Percentiles rank a stretch among this genome's conserved stretches.
Conservation (phyloP, 2,888 invertebrate genomes). For the Herminia tarsipennalis region DNA sequence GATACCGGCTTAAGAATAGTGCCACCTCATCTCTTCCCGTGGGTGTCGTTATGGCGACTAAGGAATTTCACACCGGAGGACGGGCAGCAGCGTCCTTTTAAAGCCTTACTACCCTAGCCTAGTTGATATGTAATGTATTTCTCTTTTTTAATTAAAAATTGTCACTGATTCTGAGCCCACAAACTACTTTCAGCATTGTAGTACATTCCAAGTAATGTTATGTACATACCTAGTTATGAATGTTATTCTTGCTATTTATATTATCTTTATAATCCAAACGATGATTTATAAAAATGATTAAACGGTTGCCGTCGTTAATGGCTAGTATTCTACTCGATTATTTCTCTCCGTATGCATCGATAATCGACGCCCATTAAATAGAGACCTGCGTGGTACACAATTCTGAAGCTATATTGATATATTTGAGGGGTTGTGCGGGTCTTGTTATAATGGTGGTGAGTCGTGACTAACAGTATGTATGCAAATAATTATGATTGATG, state of each 20-base stretch:
- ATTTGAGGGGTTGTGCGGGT: slow-evolving; percentile 33
- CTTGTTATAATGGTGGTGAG: slow-evolving; percentile 41
- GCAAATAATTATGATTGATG: slow-evolving; percentile 75
- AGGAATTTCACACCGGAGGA: too few species aligned
- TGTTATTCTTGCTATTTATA: too few species aligned
- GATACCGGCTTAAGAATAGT: too few species aligned
- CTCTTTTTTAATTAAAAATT: too few species aligned
- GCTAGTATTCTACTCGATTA: slow-evolving; percentile 53
- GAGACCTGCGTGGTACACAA: slow-evolving; percentile 30
- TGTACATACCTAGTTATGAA: too few species aligned
- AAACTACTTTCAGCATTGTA: too few species aligned
- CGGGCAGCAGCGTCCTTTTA: too few species aligned
- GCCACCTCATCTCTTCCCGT: too few species aligned
- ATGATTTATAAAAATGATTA: slow-evolving; percentile 58
- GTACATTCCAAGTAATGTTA: not conserved
- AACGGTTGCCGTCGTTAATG: slow-evolving; percentile 54
- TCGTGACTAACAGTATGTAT: slow-evolving; percentile 64
- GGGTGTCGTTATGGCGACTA: too few species aligned
- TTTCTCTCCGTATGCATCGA: slow-evolving; percentile 51
- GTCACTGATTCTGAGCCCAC: too few species aligned
- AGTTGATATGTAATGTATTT: too few species aligned
- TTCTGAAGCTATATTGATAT: slow-evolving; percentile 13
- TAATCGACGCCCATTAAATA: slow-evolving; percentile 40
- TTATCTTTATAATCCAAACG: slow-evolving; percentile 50
- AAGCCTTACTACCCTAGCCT: too few species aligned